These are phyloP conservation scores for Agonopterix alstromeriana DNA, from an alignment of 2,888 invertebrate genomes.

Conservation along the genomic window DNA sequence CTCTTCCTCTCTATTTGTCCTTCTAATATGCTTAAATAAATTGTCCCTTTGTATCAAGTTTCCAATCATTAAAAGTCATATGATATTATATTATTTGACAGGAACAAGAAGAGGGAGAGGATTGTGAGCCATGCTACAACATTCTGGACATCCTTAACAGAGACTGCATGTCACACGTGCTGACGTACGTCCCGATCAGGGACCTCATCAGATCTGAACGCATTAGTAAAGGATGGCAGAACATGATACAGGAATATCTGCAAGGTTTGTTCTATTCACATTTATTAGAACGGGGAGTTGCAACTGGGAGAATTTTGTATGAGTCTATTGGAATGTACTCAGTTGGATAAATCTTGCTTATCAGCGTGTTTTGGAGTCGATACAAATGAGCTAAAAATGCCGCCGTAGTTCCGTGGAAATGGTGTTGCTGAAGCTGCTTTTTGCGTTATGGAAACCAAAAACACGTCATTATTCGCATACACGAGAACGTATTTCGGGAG, in stretches of 20 bases:
- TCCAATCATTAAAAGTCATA: too few relatives aligned
- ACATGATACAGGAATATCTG: constrained; percentile 67
- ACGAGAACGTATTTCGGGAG: too few relatives aligned
- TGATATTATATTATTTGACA: too few relatives aligned
- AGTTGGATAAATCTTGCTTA: neutral
- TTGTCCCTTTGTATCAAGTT: too few relatives aligned
- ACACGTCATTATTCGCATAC: too few relatives aligned
- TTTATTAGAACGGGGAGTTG: neutral
- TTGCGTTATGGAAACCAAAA: too few relatives aligned
- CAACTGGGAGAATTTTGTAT: neutral
- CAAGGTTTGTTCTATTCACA: constrained; percentile 32
- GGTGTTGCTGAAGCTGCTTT: too few relatives aligned
- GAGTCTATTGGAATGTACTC: neutral
- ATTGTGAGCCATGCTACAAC: constrained; percentile 27
- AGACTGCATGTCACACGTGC: constrained; percentile 74
- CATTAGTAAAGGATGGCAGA: constrained; percentile 76
- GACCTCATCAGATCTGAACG: constrained; percentile 75
- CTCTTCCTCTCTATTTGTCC: too few relatives aligned
- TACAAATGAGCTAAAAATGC: too few relatives aligned
- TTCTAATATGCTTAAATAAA: too few relatives aligned
- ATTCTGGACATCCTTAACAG: constrained; percentile 71
- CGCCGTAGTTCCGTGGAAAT: too few relatives aligned
- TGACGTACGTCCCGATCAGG: constrained; percentile 65
- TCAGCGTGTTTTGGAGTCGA: too few relatives aligned
- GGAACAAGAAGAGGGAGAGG: constrained; percentile 15